Conservation (phyloP, 2,113 vertebrate species). For the Nothoprocta pentlandii region DNA sequence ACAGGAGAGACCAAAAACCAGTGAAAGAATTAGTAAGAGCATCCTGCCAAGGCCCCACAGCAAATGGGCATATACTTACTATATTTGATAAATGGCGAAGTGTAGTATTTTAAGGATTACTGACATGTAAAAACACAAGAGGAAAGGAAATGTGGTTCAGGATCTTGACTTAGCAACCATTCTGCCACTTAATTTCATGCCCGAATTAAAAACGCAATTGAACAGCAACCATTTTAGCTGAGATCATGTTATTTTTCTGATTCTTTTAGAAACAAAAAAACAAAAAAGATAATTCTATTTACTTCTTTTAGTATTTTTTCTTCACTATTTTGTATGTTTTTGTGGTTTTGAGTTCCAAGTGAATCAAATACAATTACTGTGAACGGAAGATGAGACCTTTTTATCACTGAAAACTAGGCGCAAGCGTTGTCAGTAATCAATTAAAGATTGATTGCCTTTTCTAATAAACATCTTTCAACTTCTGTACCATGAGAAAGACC, state of each 20-base stretch:
- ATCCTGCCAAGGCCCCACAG: neutral
- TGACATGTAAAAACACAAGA: neutral
- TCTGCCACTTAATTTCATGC: neutral
- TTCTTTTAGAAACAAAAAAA: neutral
- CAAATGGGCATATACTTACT: neutral
- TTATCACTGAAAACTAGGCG: neutral
- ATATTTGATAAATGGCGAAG: neutral
- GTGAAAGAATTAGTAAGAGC: neutral
- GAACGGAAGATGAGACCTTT: constrained; percentile 5
- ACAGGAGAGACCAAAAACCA: neutral
- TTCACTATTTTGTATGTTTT: neutral
- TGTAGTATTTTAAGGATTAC: neutral
- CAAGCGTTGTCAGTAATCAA: neutral
- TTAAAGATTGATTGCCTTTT: neutral
- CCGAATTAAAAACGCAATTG: neutral
- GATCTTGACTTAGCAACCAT: neutral
- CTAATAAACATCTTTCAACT: neutral
- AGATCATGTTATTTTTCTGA: neutral
- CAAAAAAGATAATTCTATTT: neutral
- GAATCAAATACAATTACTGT: neutral
- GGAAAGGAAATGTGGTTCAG: neutral
- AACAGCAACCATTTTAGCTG: neutral
- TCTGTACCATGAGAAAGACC: neutral
- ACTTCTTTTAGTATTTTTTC: neutral
- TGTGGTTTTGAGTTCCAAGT: neutral